Evolutionary conservation across 2,888 invertebrate genomes (phyloP), one percentile per base, ranked within the genome.

Genomic region (Phoenoteleia sp.): DNA sequence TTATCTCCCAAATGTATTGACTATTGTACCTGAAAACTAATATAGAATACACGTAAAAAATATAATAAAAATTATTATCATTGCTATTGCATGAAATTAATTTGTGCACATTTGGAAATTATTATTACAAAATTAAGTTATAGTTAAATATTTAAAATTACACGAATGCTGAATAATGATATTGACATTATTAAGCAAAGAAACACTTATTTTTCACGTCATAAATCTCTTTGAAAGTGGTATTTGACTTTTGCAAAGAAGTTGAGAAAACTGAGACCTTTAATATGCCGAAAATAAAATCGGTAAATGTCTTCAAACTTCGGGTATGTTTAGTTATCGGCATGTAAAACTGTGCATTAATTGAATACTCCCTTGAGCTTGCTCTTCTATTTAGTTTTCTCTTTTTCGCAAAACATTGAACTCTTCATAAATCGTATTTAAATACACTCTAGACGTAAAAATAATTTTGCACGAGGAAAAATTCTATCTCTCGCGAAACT

Each of bases 171-270:
- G n/a, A n/a, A n/a, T n/a, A 39, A 39, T 11, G 6, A 52, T 25
- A 52, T 52, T 52, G 52, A 52, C 25, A 52, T 52, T 3, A 25
- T 25, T 5, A 4, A 42, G 4, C 9, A 54, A 36, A 19, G 36
- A 42, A 42, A 19, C 7, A 33, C 29, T 66, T 29, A 29, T 56
- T 27, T 56, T 56, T 17, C 25, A 27, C 29, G 4, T 56, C 7
- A n/a, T 19, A 21, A 21, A 11, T 21, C 23, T 25, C 15, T 29
- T 29, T n/a, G 17, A 56, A 56, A 9, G n/a, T 58, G 9, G 2
- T 58, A n/a, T 64, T 64, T 64, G 47, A 64, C 47, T 64, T 64
- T 19, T 64, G 23, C 47, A 29, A 47, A 64, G 29, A 47, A 64
- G 23, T 27, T 27, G 5, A 29, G 9, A 49, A 33, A 49, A n/a